A percentile compares a stretch with the other conserved stretches of the same genome.
Conservation (phyloP, 1,140 invertebrate genomes). For the Psix sp. region DNA sequence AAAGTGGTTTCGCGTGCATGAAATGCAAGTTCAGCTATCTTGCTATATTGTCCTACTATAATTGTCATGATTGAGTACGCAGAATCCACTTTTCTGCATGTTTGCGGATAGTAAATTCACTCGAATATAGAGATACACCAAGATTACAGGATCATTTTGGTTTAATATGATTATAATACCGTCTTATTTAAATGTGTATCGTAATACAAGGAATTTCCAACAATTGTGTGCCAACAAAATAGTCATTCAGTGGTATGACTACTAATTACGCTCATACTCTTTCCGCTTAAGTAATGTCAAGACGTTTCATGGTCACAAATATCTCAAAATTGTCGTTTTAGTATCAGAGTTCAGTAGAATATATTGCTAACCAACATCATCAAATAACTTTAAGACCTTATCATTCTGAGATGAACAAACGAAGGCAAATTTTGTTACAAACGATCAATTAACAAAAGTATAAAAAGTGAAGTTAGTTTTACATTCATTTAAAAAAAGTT, state of each 20-base stretch:
- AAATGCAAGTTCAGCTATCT: constrained; percentile 46
- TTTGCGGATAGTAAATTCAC: constrained; percentile 52
- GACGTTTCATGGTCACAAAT: too few species aligned
- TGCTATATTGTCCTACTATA: constrained; percentile 52
- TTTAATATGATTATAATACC: constrained; percentile 50
- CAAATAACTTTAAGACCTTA: too few species aligned
- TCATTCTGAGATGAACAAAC: too few species aligned
- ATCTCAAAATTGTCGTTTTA: too few species aligned
- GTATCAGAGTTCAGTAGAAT: too few species aligned
- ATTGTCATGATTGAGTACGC: constrained; percentile 51
- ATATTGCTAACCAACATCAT: too few species aligned
- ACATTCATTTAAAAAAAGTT: constrained; percentile 20
- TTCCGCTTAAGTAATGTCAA: too few species aligned
- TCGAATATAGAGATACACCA: constrained; percentile 45
- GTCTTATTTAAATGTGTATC: constrained; percentile 34
- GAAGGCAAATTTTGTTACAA: neutral
- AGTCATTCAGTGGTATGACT: constrained; percentile 30
- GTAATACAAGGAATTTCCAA: constrained; percentile 31
- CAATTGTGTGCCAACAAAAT: constrained; percentile 26
- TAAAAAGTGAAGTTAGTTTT: constrained; percentile 18
- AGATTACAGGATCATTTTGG: constrained; percentile 56
- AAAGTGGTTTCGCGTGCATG: constrained; percentile 45
- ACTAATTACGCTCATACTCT: too few species aligned
- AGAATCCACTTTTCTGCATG: constrained; percentile 47
- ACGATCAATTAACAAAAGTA: constrained; percentile 14